phyloP scores from a whole-genome alignment of 2,113 vertebrate species.

The Mobula birostris region DNA sequence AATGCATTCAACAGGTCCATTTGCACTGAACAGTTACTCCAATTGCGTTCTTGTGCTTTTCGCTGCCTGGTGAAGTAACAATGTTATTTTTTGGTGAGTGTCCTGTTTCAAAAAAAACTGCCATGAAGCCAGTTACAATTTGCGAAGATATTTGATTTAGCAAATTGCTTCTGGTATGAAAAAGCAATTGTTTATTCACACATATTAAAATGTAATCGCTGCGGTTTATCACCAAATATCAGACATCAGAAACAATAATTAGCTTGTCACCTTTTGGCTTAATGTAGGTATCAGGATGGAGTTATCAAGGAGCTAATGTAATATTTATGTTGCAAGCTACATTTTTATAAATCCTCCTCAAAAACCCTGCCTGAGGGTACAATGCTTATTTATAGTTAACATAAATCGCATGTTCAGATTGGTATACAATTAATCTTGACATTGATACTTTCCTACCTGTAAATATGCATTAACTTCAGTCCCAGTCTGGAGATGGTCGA shows the following conservation, averaged over 20 bases:
- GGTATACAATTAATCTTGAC: not conserved
- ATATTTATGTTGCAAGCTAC: not conserved
- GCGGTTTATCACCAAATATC: not conserved
- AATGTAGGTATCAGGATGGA: constrained; percentile 17
- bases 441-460: not conserved
- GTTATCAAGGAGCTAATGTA: not conserved
- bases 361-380: not conserved
- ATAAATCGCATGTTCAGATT: not conserved
- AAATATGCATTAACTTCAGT: not conserved
- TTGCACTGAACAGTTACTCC: not conserved
- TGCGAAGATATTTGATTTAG: not conserved
- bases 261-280: constrained; percentile 8
- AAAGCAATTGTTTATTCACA: constrained; percentile 7
- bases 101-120: not conserved
- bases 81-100: not conserved
- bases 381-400: not conserved
- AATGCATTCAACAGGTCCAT: not conserved
- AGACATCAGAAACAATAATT: constrained; percentile 18
- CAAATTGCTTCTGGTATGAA: not conserved
- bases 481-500: no score
- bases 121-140: not conserved
- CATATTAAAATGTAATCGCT: constrained; percentile 32
- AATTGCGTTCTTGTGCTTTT: not conserved
- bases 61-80: not conserved
- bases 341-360: constrained; percentile 4